Conservation (phyloP, 2,113 vertebrate genomes). For the Lamprologus sp. region DNA sequence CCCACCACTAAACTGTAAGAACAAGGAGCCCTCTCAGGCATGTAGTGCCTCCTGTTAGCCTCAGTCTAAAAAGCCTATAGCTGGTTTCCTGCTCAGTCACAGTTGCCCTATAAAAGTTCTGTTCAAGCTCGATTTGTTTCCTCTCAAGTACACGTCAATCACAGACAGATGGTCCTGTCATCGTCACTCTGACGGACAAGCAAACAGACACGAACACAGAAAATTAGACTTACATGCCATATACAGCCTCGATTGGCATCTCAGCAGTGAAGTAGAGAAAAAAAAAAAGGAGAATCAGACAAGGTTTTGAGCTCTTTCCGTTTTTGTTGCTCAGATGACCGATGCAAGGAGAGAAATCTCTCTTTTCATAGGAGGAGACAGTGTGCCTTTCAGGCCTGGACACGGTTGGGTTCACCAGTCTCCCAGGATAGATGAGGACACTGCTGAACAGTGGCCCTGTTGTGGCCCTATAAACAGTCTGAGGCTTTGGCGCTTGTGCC, state of each 20-base stretch:
- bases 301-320: neutral
- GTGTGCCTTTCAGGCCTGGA: conserved; percentile 50
- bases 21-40: conserved; percentile 3
- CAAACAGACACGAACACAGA: neutral
- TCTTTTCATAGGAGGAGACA: conserved; percentile 46
- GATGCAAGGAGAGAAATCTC: conserved; percentile 15
- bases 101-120: neutral
- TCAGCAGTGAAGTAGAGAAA: neutral
- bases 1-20: neutral
- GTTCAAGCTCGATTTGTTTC: conserved; percentile 11
- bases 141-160: neutral
- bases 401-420: conserved; percentile 48
- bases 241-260: neutral
- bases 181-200: neutral
- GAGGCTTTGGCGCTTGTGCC: conserved; percentile 19
- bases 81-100: neutral
- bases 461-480: conserved; percentile 52
- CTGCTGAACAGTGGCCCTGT: conserved; percentile 49
- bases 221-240: neutral
- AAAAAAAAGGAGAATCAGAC: neutral
- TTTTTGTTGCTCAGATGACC: conserved; percentile 3
- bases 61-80: neutral
- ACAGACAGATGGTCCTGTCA: neutral
- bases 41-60: conserved; percentile 2
- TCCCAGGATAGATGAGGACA: conserved; percentile 49